These are phyloP conservation scores for Halcyon leucocephala DNA, from an alignment of 2,797 vertebrate species.

Conservation along the genomic window DNA sequence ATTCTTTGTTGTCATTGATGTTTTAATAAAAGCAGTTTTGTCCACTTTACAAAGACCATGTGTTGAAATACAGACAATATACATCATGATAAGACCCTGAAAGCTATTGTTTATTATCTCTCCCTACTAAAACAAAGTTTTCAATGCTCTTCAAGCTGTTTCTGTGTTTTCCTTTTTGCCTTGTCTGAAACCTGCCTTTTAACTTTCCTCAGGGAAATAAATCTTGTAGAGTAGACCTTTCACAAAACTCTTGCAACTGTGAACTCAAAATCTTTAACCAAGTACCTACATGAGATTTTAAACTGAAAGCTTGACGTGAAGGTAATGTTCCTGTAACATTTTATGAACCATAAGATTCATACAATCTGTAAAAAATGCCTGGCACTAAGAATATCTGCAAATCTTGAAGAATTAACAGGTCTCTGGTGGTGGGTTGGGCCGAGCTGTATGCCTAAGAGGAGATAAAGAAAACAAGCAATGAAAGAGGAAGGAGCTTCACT, in stretches of 20 bases:
- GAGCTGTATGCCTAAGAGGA: neutral
- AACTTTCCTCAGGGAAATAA: neutral
- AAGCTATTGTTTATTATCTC: slow-evolving; percentile 55
- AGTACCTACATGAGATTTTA: neutral
- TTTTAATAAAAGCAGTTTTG: slow-evolving; percentile 7
- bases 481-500: neutral
- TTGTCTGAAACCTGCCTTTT: neutral
- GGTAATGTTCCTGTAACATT: neutral
- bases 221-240: neutral
- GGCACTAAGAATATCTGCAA: neutral
- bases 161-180: slow-evolving; percentile 1
- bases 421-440: neutral
- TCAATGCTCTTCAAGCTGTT: neutral
- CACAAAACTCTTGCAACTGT: neutral
- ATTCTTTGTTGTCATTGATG: neutral
- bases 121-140: slow-evolving; percentile 15
- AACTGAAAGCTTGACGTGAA: neutral
- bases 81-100: neutral
- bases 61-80: slow-evolving; percentile 38
- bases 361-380: neutral
- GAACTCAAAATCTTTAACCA: neutral
- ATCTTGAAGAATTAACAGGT: neutral
- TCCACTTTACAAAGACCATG: slow-evolving; percentile 9
- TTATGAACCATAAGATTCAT: neutral
- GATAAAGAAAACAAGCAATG: neutral